These are phyloP conservation scores for Hydrolagus affinis DNA, from an alignment of 2,113 vertebrate species.

Conservation along the genomic window DNA sequence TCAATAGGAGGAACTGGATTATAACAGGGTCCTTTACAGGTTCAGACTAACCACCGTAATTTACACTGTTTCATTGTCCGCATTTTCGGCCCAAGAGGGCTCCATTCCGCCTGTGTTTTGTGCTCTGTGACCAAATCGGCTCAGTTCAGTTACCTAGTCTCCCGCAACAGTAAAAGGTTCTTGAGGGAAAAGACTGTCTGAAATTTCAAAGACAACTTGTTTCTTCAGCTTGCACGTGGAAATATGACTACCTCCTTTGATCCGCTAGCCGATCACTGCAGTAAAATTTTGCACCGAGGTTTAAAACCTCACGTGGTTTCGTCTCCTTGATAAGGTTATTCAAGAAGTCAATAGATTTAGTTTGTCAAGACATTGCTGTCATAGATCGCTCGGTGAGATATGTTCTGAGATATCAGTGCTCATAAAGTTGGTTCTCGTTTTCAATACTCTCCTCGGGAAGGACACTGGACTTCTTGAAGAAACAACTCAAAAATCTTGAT, in stretches of 20 bases:
- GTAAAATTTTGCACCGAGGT: not conserved
- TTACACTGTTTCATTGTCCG: slow-evolving; percentile 30
- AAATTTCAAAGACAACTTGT: not conserved
- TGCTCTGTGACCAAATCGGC: not conserved
- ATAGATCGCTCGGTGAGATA: too few relatives aligned
- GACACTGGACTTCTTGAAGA: too few relatives aligned
- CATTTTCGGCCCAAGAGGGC: not conserved
- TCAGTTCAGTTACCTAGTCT: not conserved
- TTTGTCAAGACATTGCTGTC: too few relatives aligned
- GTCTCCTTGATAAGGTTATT: too few relatives aligned
- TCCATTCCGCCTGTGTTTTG: not conserved
- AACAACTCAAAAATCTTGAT: too few relatives aligned
- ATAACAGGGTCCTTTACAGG: slow-evolving; percentile 19
- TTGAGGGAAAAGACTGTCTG: not conserved
- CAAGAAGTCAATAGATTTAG: too few relatives aligned
- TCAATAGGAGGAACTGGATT: slow-evolving; percentile 31
- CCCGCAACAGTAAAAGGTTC: not conserved
- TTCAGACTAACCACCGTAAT: slow-evolving; percentile 38
- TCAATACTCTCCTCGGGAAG: too few relatives aligned
- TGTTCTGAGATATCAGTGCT: too few relatives aligned
- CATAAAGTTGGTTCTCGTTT: too few relatives aligned
- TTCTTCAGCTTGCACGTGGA: not conserved
- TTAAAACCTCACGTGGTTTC: too few relatives aligned
- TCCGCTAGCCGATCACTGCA: not conserved
- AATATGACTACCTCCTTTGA: not conserved